A percentile compares a stretch with the other conserved stretches of the same genome.
phyloP scores from a whole-genome alignment of 1,140 invertebrate species.

The Ostrea edulis region DNA sequence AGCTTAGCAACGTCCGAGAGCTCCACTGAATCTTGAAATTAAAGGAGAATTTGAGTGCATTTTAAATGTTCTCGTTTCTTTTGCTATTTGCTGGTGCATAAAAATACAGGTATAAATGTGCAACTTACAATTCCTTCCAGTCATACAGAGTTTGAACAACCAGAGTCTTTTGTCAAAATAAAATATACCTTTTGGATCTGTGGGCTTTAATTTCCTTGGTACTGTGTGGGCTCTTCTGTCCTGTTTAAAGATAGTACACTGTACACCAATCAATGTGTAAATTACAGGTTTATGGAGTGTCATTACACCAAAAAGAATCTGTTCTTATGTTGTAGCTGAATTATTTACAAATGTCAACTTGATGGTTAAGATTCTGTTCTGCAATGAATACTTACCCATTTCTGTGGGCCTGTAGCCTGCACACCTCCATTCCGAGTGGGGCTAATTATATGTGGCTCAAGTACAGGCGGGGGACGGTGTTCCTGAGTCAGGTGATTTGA shows the following conservation, averaged over 20 bases:
- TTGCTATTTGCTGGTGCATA: too few relatives aligned
- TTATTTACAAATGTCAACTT: too few relatives aligned
- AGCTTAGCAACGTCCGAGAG: conserved; percentile 62
- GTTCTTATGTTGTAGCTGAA: too few relatives aligned
- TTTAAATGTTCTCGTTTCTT: too few relatives aligned
- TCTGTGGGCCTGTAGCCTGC: conserved; percentile 1
- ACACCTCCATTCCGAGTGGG: not conserved
- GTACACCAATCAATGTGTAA: too few relatives aligned
- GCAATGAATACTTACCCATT: not conserved
- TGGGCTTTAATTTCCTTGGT: conserved; percentile 60
- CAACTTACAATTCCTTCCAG: not conserved
- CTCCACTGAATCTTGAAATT: conserved; percentile 43
- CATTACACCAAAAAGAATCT: too few relatives aligned
- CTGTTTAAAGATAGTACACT: conserved; percentile 39
- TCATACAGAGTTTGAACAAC: not conserved
- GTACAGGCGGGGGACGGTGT: conserved; percentile 49
- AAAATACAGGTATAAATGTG: not conserved
- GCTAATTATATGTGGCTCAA: conserved; percentile 46
- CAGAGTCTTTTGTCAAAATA: not conserved
- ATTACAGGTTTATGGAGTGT: too few relatives aligned
- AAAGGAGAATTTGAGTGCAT: not conserved
- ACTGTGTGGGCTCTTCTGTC: conserved; percentile 91
- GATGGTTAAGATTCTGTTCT: too few relatives aligned
- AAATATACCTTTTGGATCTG: not conserved
- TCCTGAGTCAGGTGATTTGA: conserved; percentile 42